A percentile compares a stretch with the other conserved stretches of the same genome.
Evolutionary conservation across 2,797 vertebrate species (phyloP).

Genomic region (Gymnocypris eckloni): DNA sequence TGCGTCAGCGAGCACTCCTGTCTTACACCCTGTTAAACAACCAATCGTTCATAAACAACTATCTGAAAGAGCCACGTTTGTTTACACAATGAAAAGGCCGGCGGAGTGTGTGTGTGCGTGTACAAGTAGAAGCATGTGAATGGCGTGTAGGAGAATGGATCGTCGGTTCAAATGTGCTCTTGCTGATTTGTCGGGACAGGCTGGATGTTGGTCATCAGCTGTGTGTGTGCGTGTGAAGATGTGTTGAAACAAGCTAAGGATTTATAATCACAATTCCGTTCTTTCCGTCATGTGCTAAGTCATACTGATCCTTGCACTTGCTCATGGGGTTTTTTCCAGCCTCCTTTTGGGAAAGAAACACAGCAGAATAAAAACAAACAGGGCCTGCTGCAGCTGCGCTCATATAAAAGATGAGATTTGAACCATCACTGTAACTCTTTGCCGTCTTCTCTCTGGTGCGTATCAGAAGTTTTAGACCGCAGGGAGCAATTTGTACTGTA

Average conservation of each 20-base stretch:
- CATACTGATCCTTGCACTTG: neutral
- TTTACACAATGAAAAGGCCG: constrained; percentile 33
- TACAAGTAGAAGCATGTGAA: constrained; percentile 29
- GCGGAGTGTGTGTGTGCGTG: constrained; percentile 8
- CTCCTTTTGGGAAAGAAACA: neutral
- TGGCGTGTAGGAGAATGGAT: neutral
- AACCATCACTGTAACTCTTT: neutral
- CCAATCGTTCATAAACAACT: constrained; percentile 35
- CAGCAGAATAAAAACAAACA: neutral
- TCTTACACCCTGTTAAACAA: constrained; percentile 55
- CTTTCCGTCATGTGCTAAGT: constrained; percentile 6
- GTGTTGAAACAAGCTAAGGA: constrained; percentile 41
- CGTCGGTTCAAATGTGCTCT: constrained; percentile 2
- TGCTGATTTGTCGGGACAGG: constrained; percentile 34
- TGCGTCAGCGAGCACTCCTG: constrained; percentile 76
- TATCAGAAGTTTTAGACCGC: neutral
- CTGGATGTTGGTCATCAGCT: constrained; percentile 24
- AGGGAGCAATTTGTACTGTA: neutral
- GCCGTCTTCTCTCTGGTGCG: neutral
- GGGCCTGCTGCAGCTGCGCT: constrained; percentile 1
- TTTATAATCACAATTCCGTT: constrained; percentile 21
- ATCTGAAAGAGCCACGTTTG: constrained; percentile 22
- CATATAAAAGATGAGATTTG: neutral
- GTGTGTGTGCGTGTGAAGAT: constrained; percentile 28
- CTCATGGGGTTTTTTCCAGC: neutral